Conservation (phyloP, 2,888 invertebrate genomes). For the Caenorhabditis auriculariae region DNA sequence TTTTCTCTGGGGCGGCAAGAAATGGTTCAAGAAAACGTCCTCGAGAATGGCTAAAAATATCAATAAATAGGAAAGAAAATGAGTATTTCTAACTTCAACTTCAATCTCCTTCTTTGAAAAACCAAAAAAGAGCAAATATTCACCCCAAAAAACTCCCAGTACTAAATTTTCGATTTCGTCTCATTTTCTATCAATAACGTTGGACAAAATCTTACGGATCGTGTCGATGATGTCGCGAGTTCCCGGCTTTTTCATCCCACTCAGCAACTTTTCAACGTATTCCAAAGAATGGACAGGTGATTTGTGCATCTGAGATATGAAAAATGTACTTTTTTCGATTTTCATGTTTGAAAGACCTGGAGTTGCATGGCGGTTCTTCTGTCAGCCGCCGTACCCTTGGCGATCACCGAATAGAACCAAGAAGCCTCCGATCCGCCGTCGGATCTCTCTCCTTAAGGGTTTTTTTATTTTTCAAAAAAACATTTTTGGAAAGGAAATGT, state of each 20-base stretch:
- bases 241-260: constrained; percentile 79
- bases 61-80: too few species aligned
- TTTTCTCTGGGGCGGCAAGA: constrained; percentile 72
- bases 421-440: constrained; percentile 57
- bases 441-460: constrained; percentile 4
- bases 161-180: too few species aligned
- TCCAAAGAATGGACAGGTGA: constrained; percentile 73
- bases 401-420: constrained; percentile 79
- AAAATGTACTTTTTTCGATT: background rate
- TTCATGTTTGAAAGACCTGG: constrained; percentile 71
- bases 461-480: too few species aligned
- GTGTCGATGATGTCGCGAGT: constrained; percentile 70
- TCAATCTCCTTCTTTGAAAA: too few species aligned
- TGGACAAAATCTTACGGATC: constrained; percentile 71
- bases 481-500: too few species aligned
- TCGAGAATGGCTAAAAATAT: constrained; percentile 75
- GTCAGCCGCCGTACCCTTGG: constrained; percentile 81
- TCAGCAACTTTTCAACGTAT: constrained; percentile 75
- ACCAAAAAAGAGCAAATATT: background rate
- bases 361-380: constrained; percentile 83
- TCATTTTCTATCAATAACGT: too few species aligned
- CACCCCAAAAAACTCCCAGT: too few species aligned
- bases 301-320: constrained; percentile 27
- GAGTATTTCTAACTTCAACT: too few species aligned
- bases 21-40: constrained; percentile 76